Evolutionary conservation across 2,888 invertebrate genomes (phyloP).

Genomic region (Oxytorus armatus): DNA sequence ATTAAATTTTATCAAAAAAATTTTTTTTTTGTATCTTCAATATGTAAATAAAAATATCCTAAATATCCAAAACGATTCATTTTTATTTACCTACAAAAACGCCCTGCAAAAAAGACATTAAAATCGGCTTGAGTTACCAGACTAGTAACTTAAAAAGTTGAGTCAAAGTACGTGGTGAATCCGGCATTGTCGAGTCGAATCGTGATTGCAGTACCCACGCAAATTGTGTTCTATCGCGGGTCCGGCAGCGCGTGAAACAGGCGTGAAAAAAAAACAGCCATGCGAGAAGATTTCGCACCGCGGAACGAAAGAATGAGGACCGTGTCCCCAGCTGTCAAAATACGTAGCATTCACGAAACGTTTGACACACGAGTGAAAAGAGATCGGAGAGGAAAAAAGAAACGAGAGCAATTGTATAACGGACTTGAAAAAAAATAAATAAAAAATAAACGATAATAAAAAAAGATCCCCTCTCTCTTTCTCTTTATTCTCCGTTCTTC

Average conservation of each 20-base stretch:
- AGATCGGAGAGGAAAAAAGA: constrained; percentile 41
- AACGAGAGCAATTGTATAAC: constrained; percentile 56
- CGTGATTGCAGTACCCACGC: constrained; percentile 31
- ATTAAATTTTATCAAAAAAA: too few species aligned
- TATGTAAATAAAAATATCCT: too few species aligned
- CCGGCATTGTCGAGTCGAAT: constrained; percentile 16
- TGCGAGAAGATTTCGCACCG: constrained; percentile 81
- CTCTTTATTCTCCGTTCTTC: constrained; percentile 39
- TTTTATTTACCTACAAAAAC: too few species aligned
- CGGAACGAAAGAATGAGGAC: constrained; percentile 65
- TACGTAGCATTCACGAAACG: constrained; percentile 77
- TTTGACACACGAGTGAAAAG: constrained; percentile 59
- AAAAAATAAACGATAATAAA: constrained; percentile 62
- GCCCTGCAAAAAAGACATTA: too few species aligned
- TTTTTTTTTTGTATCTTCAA: too few species aligned
- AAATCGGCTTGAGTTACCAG: too few species aligned
- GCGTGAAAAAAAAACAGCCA: constrained; percentile 79
- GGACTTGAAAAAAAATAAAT: constrained; percentile 54
- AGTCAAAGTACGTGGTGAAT: too few species aligned
- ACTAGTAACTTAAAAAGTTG: too few species aligned
- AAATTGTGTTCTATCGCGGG: constrained; percentile 47
- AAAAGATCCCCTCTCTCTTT: constrained; percentile 18
- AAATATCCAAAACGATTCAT: too few species aligned
- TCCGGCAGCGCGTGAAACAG: constrained; percentile 62
- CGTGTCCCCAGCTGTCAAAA: constrained; percentile 84